phyloP scores from a whole-genome alignment of 1,140 invertebrate species.

The Sycophila sp. region DNA sequence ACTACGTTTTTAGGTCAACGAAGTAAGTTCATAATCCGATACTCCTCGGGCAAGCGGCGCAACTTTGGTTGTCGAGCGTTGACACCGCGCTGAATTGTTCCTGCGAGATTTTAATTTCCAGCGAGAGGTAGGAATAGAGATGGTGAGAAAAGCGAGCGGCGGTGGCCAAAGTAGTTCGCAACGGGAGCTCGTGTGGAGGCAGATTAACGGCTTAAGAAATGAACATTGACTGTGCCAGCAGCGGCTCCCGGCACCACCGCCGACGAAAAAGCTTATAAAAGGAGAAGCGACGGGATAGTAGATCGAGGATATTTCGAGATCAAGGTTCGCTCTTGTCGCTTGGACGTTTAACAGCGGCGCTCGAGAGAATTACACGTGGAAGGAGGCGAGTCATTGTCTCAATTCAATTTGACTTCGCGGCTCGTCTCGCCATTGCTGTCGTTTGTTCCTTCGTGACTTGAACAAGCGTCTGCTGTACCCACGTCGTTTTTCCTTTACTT shows the following conservation, averaged over 20 bases:
- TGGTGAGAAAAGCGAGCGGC: not conserved
- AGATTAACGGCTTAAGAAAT: conserved; percentile 45
- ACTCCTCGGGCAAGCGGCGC: no score
- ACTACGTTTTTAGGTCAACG: no score
- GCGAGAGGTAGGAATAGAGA: not conserved
- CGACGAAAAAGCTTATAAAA: not conserved
- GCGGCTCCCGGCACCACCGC: no score
- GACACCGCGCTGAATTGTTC: not conserved
- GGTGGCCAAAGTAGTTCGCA: not conserved
- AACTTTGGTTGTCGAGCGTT: not conserved
- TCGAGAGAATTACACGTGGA: not conserved
- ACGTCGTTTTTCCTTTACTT: no score
- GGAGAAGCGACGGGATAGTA: not conserved
- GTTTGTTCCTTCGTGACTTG: not conserved
- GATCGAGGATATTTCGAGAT: conserved; percentile 39
- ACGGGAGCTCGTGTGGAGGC: conserved; percentile 24
- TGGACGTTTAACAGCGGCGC: conserved; percentile 32
- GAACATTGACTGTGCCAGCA: conserved; percentile 34
- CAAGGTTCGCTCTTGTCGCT: conserved; percentile 40
- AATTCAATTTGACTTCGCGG: not conserved
- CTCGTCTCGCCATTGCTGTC: not conserved
- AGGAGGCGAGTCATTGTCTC: not conserved
- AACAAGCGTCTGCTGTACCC: no score
- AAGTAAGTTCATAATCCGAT: no score
- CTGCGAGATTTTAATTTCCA: conserved; percentile 45